Evolutionary conservation across 2,888 invertebrate species (phyloP).

Genomic region (Andrena flavipes): DNA sequence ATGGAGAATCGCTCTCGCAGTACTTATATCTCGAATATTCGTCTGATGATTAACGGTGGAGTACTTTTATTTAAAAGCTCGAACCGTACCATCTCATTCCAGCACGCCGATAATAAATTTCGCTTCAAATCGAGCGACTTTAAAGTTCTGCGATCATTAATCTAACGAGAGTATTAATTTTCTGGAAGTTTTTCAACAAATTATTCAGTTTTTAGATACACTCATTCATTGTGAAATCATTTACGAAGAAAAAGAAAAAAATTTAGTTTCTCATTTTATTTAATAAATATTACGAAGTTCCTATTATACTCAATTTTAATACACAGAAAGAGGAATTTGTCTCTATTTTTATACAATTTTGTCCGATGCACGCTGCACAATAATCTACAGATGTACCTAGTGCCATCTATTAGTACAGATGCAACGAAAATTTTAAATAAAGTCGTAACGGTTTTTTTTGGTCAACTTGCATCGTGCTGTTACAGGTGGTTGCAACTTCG

Average conservation of each 20-base stretch:
- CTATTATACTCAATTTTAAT: too few relatives aligned
- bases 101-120: constrained; percentile 29
- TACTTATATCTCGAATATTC: constrained; percentile 34
- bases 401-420: constrained; percentile 33
- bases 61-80: constrained; percentile 37
- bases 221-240: neutral
- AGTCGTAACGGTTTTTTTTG: constrained; percentile 21
- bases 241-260: neutral
- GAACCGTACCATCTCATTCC: constrained; percentile 9
- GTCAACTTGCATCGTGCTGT: constrained; percentile 6
- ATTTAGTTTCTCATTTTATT: too few relatives aligned
- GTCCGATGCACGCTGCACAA: neutral
- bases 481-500: constrained; percentile 50
- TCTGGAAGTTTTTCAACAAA: neutral
- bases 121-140: constrained; percentile 10
- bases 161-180: constrained; percentile 37
- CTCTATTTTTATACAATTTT: too few relatives aligned
- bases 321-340: neutral
- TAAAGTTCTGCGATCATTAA: constrained; percentile 6
- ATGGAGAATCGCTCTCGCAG: constrained; percentile 41
- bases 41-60: constrained; percentile 43
- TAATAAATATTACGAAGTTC: too few relatives aligned
- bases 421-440: constrained; percentile 37
- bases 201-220: neutral
- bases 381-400: constrained; percentile 11